Conservation (phyloP, 2,888 invertebrate genomes). For the Cordilura impudica region DNA sequence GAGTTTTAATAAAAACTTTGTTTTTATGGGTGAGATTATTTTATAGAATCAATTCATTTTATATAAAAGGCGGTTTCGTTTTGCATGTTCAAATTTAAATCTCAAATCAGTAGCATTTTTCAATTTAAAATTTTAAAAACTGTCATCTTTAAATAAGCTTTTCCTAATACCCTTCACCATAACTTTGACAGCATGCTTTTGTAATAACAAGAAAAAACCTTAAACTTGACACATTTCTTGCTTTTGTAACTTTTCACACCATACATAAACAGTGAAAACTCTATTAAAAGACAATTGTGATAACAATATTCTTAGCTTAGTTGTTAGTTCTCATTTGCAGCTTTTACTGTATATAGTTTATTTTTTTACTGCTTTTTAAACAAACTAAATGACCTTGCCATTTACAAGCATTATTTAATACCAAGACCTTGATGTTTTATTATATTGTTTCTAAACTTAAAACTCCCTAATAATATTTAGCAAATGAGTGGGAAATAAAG, state of each 20-base stretch:
- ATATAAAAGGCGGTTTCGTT: too few relatives aligned
- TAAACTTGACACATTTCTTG: constrained; percentile 56
- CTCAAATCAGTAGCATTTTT: too few relatives aligned
- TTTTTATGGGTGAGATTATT: too few relatives aligned
- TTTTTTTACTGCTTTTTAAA: neutral
- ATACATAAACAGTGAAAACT: constrained; percentile 4
- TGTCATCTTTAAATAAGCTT: constrained; percentile 26
- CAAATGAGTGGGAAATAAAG: constrained; percentile 23
- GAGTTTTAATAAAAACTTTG: too few relatives aligned
- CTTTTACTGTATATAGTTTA: neutral
- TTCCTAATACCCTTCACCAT: neutral
- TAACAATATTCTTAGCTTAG: neutral
- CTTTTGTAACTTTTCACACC: neutral
- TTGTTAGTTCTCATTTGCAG: neutral
- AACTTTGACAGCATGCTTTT: constrained; percentile 17
- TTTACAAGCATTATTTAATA: constrained; percentile 42
- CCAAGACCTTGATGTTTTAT: constrained; percentile 58
- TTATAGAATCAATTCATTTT: too few relatives aligned
- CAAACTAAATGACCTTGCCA: constrained; percentile 47
- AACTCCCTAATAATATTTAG: constrained; percentile 32
- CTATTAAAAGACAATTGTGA: neutral
- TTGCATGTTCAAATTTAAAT: too few relatives aligned
- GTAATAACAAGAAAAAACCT: constrained; percentile 33
- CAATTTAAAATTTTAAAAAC: too few relatives aligned
- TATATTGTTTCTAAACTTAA: constrained; percentile 41